Evolutionary conservation across 2,797 vertebrate genomes (phyloP).

Genomic region (Champsocephalus esox): DNA sequence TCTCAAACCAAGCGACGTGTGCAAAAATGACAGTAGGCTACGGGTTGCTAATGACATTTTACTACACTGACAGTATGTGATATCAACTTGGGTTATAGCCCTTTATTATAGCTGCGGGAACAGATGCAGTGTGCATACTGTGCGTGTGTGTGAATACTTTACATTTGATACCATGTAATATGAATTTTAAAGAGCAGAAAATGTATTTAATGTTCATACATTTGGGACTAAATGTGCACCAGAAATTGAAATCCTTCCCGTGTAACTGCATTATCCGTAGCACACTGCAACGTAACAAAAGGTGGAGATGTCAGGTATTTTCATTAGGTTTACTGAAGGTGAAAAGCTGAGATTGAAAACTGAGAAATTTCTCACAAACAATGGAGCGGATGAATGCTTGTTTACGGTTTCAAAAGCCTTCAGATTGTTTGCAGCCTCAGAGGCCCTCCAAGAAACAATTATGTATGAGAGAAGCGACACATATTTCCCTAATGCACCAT

Average conservation of each 20-base stretch:
- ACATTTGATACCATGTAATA: conserved; percentile 15
- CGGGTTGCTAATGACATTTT: conserved; percentile 48
- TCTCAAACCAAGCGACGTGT: conserved; percentile 46
- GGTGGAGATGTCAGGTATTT: conserved; percentile 3
- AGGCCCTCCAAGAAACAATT: background rate
- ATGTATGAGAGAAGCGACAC: conserved; percentile 31
- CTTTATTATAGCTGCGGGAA: conserved; percentile 16
- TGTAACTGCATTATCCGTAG: conserved; percentile 1
- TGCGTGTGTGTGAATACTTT: background rate
- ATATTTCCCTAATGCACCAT: conserved; percentile 36
- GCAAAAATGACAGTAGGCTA: conserved; percentile 35
- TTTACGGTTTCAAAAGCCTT: conserved; percentile 1
- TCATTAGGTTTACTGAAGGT: background rate
- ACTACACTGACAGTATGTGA: conserved; percentile 28
- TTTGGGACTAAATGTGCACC: conserved; percentile 13
- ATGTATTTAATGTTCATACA: conserved; percentile 9
- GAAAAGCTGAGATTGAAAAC: conserved; percentile 9
- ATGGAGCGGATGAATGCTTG: background rate
- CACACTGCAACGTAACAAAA: conserved; percentile 1
- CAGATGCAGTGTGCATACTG: conserved; percentile 23
- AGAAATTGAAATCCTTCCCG: conserved; percentile 15
- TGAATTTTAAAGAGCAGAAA: conserved; percentile 21
- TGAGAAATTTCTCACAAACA: background rate
- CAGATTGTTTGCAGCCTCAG: conserved; percentile 2
- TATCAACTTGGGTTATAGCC: conserved; percentile 33